Evolutionary conservation across 2,113 vertebrate genomes (phyloP), one percentile per base, ranked within the genome.

Genomic region (Alethe castanea): DNA sequence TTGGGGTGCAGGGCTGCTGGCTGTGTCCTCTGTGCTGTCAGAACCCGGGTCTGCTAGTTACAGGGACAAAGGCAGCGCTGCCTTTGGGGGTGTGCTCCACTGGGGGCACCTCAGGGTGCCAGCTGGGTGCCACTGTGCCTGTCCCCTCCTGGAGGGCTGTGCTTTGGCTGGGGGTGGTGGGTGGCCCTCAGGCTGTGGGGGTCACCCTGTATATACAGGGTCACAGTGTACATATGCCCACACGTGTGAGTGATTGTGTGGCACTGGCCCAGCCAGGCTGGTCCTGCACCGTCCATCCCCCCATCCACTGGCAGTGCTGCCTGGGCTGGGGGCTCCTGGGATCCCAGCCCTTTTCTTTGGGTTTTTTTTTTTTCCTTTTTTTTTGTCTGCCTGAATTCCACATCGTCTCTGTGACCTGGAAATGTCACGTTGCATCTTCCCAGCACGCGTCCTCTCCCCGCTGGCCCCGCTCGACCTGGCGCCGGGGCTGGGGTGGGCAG

Each of bases 381-480:
- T 81, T 74, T 25, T 78, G 54, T 70, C 82, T 86, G 88, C 76
- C 92, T 97, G 74, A 80, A 88, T 94, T 79, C 93, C 92, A 54
- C 72, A 25, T 79, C 81, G 61, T 53, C 85, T 76, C 88, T 2
- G 28, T 96, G 96, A 80, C 96, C 96, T 97, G 96, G 94, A 97
- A 96, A 96, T 73, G 96, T 96, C 95, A 96, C 52, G 19, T 92
- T 81, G 67, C 84, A 90, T 96, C 95, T 95, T 77, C 90, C 80
- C 87, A 71, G 67, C 72, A 69, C 69, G 6, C 24, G 6, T 88
- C 85, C 91, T 71, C 44, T 54, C 73, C 78, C 73, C 3, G 5
- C 69, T 23, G 42, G 93, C 84, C 92, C 80, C 14, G 5, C 6
- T 52, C 19, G 29, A 72, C 90, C 83, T 12, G 36, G 69, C 69